Conservation (phyloP, 2,113 vertebrate genomes). For the Cyprinodon tularosa region DNA sequence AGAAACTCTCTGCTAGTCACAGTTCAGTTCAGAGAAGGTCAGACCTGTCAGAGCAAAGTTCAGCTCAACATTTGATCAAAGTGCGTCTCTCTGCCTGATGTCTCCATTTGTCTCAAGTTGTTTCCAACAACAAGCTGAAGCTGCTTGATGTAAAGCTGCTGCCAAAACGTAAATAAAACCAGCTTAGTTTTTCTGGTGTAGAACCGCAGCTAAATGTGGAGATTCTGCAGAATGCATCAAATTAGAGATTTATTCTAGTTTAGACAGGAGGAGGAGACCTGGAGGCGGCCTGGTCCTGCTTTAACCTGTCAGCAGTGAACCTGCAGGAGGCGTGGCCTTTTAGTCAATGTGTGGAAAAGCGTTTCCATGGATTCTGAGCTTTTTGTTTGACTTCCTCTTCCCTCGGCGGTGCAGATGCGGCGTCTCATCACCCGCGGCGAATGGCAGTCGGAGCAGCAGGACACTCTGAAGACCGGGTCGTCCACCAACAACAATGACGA, state of each 20-base stretch:
- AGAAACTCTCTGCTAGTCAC: not conserved
- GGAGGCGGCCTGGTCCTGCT: too few species aligned
- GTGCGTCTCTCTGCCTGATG: not conserved
- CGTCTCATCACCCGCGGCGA: constrained; percentile 93
- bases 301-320: too few species aligned
- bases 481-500: constrained; percentile 98
- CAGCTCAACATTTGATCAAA: not conserved
- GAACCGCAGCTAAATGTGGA: too few species aligned
- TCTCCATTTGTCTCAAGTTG: not conserved
- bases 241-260: too few species aligned
- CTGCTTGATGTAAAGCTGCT: constrained; percentile 4
- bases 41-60: not conserved
- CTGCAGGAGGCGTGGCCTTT: too few species aligned
- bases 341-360: too few species aligned
- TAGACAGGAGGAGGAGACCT: too few species aligned
- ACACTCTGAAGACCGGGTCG: constrained; percentile 94
- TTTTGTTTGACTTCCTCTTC: constrained; percentile 17
- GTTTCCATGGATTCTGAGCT: too few species aligned
- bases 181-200: too few species aligned
- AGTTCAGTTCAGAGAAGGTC: constrained; percentile 23
- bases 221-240: too few species aligned
- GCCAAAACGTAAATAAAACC: not conserved
- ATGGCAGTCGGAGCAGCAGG: constrained; percentile 97
- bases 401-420: constrained; percentile 83
- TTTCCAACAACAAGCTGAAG: not conserved